Base-by-base conservation (phyloP, 2,113 vertebrate species). In the Steatornis caripensis region DNA sequence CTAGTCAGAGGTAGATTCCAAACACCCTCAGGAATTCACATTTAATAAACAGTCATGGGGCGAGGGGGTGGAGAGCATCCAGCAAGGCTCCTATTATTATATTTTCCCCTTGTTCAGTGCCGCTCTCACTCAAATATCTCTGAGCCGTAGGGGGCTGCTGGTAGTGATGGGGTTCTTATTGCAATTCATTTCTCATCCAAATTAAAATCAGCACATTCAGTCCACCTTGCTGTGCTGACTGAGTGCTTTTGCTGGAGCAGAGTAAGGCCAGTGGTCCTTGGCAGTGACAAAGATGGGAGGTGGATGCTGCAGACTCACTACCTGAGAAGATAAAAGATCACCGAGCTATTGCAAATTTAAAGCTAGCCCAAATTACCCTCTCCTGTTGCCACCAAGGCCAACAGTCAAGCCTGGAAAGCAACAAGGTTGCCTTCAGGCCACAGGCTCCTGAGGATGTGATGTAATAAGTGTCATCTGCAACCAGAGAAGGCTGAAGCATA, bases 221-320 rank as follows among this genome's bases (percentile, higher is more conserved):
- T 79, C 97, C 94, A 93, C 96, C 77, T 97, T 93, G 92, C 96
- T 89, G 71, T 57, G 94, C n/a, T n/a, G 85, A 49, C 66, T 51
- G 92, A 71, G 37, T 51, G 60, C 84, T 97, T 97, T 87, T 74
- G 89, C 53, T 58, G 60, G 78, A 95, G 68, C 80, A 82, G 61
- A 58, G 77, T 8, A 89, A 93, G 36, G 61, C 75, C 86, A 58
- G 82, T 43, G 90, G 93, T 60, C 58, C 84, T 79, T 71, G 17
- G 41, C 30, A n/a, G 36, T 68, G 69, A 84, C 78, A 57, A n/a
- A 93, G 55, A 39, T 55, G 64, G 94, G 55, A 84, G 77, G 22
- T 60, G 60, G 79, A 34, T 60, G 20, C 46, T 34, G 53, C 49
- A 76, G 60, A 39, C 54, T 90, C 32, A 2, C 24, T 30, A 0